Conservation (phyloP, 2,888 invertebrate genomes). For the Euzetes globulus region DNA sequence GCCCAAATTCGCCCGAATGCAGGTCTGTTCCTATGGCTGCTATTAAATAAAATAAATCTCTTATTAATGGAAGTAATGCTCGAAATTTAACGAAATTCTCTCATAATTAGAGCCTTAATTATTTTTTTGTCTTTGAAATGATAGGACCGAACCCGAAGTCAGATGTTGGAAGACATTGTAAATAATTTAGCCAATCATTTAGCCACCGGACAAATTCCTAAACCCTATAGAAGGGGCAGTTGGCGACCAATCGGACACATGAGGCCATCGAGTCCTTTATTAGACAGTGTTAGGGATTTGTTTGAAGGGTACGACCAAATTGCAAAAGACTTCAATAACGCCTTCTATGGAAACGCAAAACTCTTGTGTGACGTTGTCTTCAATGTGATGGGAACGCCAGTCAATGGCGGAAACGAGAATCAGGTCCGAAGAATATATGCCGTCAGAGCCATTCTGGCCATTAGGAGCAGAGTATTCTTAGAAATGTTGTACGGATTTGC, state of each 20-base stretch:
- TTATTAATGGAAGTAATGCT: background rate
- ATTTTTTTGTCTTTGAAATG: too few species aligned
- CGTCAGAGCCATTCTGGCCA: constrained; percentile 81
- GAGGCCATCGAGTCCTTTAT: constrained; percentile 82
- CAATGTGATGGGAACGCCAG: constrained; percentile 56
- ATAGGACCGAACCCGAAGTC: constrained; percentile 80
- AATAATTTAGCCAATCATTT: constrained; percentile 88
- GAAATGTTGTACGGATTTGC: constrained; percentile 92
- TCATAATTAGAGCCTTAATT: too few species aligned
- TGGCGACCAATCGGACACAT: constrained; percentile 92
- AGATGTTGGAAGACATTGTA: constrained; percentile 89
- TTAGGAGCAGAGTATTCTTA: constrained; percentile 81
- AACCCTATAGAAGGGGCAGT: constrained; percentile 75
- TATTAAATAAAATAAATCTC: background rate
- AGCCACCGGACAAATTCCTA: constrained; percentile 90
- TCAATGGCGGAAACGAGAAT: constrained; percentile 27
- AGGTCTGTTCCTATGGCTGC: constrained; percentile 38
- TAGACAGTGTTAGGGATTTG: constrained; percentile 85
- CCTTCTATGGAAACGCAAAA: constrained; percentile 74
- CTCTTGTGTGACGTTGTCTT: constrained; percentile 78
- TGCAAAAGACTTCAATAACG: constrained; percentile 81
- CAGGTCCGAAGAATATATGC: constrained; percentile 57
- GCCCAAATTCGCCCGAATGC: constrained; percentile 86
- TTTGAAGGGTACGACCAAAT: constrained; percentile 90
- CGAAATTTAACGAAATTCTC: too few species aligned